Evolutionary conservation across 2,888 invertebrate genomes (phyloP).

Genomic region (Dascillus cervinus): DNA sequence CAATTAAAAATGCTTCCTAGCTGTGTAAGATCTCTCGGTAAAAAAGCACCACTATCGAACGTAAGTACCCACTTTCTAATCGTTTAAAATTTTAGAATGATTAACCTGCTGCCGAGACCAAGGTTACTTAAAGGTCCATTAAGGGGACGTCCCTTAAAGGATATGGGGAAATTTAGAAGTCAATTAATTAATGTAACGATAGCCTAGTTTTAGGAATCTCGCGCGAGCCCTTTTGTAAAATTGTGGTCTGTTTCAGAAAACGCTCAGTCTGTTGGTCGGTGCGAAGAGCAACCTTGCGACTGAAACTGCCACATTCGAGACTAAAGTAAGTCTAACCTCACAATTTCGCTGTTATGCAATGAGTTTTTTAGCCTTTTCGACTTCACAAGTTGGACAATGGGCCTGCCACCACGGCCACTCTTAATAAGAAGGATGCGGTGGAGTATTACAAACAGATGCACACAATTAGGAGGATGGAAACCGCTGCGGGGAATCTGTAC

Average conservation of each 20-base stretch:
- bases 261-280: conserved; percentile 28
- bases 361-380: conserved; percentile 65
- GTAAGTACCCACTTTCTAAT: conserved; percentile 37
- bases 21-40: conserved; percentile 39
- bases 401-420: conserved; percentile 63
- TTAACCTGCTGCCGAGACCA: conserved; percentile 13
- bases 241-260: too few species aligned
- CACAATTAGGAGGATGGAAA: conserved; percentile 87
- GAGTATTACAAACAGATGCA: conserved; percentile 73
- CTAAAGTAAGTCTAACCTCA: conserved; percentile 14
- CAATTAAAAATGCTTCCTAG: conserved; percentile 42
- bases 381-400: conserved; percentile 84
- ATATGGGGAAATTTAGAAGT: conserved; percentile 9
- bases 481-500: conserved; percentile 89
- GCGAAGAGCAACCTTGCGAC: conserved; percentile 51
- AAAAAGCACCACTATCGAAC: conserved; percentile 38
- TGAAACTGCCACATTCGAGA: conserved; percentile 38
- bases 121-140: conserved; percentile 29
- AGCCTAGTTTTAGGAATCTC: too few species aligned
- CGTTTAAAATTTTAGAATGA: conserved; percentile 3
- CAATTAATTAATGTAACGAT: conserved; percentile 13
- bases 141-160: conserved; percentile 1
- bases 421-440: conserved; percentile 81
- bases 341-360: not conserved
- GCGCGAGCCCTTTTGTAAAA: too few species aligned